Evolutionary conservation across 2,888 invertebrate species (phyloP).

Genomic region (Quadriops clusia): DNA sequence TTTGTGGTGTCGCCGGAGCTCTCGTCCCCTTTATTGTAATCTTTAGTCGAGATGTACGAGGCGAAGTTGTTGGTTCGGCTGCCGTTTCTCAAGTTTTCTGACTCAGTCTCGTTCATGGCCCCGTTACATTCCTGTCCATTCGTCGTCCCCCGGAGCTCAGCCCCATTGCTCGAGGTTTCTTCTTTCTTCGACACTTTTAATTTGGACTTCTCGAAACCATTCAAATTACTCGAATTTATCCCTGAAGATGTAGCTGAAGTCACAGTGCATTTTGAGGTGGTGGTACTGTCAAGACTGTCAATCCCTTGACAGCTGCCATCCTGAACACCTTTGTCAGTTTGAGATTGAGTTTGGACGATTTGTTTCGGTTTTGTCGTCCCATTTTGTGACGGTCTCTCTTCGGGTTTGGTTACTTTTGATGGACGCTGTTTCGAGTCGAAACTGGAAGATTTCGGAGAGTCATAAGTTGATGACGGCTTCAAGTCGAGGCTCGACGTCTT

Average conservation of each 20-base stretch:
- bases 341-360: slow-evolving; percentile 14
- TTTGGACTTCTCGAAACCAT: slow-evolving; percentile 13
- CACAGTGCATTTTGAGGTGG: too few species aligned
- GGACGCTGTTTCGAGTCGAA: too few species aligned
- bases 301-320: neutral
- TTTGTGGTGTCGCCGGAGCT: slow-evolving; percentile 5
- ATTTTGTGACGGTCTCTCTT: slow-evolving; percentile 6
- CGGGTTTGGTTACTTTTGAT: slow-evolving; percentile 7
- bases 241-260: too few species aligned
- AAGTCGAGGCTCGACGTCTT: too few species aligned
- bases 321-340: slow-evolving; percentile 2
- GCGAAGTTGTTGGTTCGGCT: slow-evolving; percentile 49
- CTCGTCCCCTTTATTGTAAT: slow-evolving; percentile 37
- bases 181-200: slow-evolving; percentile 12
- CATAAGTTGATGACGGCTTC: too few species aligned
- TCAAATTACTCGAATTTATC: slow-evolving; percentile 5
- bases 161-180: slow-evolving; percentile 13
- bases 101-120: slow-evolving; percentile 2
- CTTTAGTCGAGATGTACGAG: slow-evolving; percentile 43
- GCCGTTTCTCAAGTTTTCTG: slow-evolving; percentile 2
- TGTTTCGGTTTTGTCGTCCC: slow-evolving; percentile 13
- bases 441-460: too few species aligned
- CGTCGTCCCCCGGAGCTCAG: slow-evolving; percentile 11
- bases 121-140: slow-evolving; percentile 1
- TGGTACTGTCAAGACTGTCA: neutral